Conservation (phyloP, 2,113 vertebrate genomes). For the Corapipo altera region DNA sequence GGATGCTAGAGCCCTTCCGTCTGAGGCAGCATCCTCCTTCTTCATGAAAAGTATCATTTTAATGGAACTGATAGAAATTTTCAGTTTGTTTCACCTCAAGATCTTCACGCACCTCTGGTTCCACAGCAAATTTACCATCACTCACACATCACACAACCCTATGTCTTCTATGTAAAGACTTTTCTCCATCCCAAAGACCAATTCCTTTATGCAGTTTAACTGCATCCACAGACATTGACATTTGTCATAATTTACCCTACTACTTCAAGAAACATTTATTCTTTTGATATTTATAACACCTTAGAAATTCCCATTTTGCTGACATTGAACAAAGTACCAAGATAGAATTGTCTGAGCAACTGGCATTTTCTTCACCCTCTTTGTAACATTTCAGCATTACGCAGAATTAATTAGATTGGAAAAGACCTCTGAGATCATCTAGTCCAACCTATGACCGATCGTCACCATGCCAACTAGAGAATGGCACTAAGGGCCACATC, state of each 20-base stretch:
- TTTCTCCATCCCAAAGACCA: neutral
- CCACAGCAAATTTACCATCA: neutral
- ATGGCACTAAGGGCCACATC: accelerated
- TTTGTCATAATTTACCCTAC: neutral
- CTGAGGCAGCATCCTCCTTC: neutral
- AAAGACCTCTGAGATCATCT: neutral
- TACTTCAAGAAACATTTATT: neutral
- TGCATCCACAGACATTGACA: accelerated
- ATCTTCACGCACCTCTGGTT: neutral
- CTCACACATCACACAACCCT: neutral
- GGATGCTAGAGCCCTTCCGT: neutral
- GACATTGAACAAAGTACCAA: neutral
- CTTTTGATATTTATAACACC: neutral
- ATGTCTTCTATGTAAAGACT: neutral
- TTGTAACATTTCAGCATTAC: neutral
- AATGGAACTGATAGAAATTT: neutral
- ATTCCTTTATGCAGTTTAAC: neutral
- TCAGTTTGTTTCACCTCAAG: neutral
- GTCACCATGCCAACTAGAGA: neutral
- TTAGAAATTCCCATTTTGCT: neutral
- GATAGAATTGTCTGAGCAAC: neutral
- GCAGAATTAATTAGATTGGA: neutral
- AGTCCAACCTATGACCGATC: accelerated
- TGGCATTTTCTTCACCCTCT: neutral
- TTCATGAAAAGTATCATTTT: neutral